These are phyloP conservation scores for Enteromius afrohamiltoni DNA, from an alignment of 2,797 vertebrate genomes.

Conservation along the genomic window DNA sequence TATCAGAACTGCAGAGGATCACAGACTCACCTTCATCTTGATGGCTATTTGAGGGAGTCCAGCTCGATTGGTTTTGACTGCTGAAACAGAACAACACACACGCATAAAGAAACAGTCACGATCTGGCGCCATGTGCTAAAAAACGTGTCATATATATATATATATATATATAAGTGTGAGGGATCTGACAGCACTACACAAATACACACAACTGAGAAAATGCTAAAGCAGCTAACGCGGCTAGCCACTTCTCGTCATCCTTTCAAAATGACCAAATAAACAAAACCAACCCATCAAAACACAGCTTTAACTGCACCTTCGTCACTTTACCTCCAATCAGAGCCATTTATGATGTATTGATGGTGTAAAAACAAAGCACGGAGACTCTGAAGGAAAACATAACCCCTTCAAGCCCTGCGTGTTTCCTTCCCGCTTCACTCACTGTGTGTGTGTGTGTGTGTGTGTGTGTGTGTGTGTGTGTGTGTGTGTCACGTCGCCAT, in stretches of 20 bases:
- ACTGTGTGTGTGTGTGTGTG: too few relatives aligned
- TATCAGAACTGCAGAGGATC: conserved; percentile 50
- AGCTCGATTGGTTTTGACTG: conserved; percentile 82
- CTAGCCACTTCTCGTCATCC: conserved; percentile 68
- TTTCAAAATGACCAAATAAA: conserved; percentile 57
- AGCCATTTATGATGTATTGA: conserved; percentile 27
- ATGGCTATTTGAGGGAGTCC: conserved; percentile 90
- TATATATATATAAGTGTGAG: background rate
- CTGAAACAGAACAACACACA: conserved; percentile 70
- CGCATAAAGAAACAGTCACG: conserved; percentile 37
- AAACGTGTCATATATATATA: too few relatives aligned
- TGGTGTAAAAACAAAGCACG: background rate
- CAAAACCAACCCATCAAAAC: conserved; percentile 43
- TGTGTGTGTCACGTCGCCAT: conserved; percentile 90
- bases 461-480: conserved; percentile 78
- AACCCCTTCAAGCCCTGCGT: conserved; percentile 51
- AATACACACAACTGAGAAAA: conserved; percentile 49
- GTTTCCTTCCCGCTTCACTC: conserved; percentile 81
- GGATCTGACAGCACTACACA: conserved; percentile 40
- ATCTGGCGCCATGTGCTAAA: conserved; percentile 13
- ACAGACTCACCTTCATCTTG: conserved; percentile 92
- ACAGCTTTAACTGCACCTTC: background rate
- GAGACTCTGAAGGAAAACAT: conserved; percentile 27
- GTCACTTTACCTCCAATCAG: conserved; percentile 19
- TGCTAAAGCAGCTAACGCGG: conserved; percentile 57